Percentiles rank a stretch among this genome's conserved stretches.
Evolutionary conservation across 2,113 vertebrate genomes (phyloP).

Genomic region (Dromiciops gliroides): DNA sequence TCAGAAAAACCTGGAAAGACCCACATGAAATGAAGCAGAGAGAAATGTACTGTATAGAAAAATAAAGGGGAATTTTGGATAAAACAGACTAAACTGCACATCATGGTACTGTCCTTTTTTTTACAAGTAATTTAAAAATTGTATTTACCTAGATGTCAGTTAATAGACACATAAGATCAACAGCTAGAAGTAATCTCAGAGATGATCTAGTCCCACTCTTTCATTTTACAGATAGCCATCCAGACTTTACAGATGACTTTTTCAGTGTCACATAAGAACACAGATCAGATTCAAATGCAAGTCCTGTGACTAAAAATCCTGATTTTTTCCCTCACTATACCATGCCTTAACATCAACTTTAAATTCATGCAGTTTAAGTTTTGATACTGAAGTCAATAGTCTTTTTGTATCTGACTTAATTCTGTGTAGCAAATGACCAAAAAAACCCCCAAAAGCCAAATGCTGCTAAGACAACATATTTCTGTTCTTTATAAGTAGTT

Average conservation of each 20-base stretch:
- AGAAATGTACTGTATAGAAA: no score
- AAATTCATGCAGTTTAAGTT: slow-evolving; percentile 11
- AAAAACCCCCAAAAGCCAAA: background rate
- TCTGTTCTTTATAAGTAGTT: background rate
- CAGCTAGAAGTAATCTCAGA: background rate
- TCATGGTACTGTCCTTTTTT: background rate
- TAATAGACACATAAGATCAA: slow-evolving; percentile 39
- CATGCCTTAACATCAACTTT: background rate
- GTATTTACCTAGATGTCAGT: slow-evolving; percentile 36
- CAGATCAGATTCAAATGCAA: background rate
- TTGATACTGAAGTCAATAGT: background rate
- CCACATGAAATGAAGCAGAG: no score
- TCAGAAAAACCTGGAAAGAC: no score
- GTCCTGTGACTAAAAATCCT: background rate
- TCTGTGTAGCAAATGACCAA: background rate
- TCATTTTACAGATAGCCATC: background rate
- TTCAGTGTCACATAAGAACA: background rate
- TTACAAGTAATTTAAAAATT: slow-evolving; percentile 37
- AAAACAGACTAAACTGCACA: background rate
- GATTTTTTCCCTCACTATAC: background rate
- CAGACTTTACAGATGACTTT: background rate
- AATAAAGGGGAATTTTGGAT: slow-evolving; percentile 5
- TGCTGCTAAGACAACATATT: background rate
- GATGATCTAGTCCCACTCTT: background rate
- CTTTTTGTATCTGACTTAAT: background rate